Conservation (phyloP, 2,797 vertebrate genomes). For the Malurus leucopterus region DNA sequence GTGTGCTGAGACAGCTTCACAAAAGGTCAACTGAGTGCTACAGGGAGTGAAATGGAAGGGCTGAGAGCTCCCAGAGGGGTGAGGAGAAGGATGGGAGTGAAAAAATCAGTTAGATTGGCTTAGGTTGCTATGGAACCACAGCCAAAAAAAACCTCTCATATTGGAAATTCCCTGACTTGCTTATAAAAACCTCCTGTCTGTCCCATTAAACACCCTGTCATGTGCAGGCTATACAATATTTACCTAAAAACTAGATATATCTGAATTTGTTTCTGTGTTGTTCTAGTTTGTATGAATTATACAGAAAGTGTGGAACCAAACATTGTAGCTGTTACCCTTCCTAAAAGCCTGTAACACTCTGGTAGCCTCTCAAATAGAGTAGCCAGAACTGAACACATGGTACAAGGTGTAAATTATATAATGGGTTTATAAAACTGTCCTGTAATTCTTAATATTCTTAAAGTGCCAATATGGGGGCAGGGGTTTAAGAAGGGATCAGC, state of each 20-base stretch:
- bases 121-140: not conserved
- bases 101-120: not conserved
- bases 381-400: not conserved
- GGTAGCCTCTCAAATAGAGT: not conserved
- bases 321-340: not conserved
- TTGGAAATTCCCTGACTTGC: not conserved
- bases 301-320: not conserved
- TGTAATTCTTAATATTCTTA: not conserved
- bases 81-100: rapidly evolving
- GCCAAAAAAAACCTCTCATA: not conserved
- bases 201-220: not conserved
- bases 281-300: not conserved
- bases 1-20: not conserved
- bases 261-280: not conserved
- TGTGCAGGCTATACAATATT: not conserved
- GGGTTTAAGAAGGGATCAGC: not conserved
- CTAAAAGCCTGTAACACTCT: not conserved
- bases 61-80: not conserved
- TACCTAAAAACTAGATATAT: not conserved
- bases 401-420: not conserved
- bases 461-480: not conserved
- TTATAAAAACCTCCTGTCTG: not conserved
- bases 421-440: not conserved
- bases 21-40: not conserved
- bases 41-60: not conserved